Evolutionary conservation across 2,797 vertebrate species (phyloP).

Genomic region (Gallinago stenura): DNA sequence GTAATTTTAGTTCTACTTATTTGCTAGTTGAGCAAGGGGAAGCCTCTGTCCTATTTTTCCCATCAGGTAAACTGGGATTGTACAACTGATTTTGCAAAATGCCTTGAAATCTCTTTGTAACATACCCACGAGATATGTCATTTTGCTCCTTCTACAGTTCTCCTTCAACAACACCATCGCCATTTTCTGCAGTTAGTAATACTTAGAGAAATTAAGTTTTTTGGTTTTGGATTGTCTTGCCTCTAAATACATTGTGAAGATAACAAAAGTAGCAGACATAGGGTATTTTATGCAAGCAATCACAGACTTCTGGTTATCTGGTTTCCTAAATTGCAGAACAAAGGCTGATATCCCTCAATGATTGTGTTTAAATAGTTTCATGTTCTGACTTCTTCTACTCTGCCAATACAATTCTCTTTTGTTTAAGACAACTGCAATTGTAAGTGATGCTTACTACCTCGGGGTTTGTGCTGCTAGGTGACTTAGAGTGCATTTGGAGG

Average conservation of each 20-base stretch:
- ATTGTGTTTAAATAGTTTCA: background rate
- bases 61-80: background rate
- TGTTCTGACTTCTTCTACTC: background rate
- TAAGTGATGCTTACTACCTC: background rate
- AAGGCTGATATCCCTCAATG: background rate
- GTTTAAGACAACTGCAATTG: background rate
- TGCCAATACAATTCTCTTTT: slow-evolving; percentile 29
- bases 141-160: background rate
- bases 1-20: background rate
- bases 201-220: background rate
- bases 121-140: accelerated
- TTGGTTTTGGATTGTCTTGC: background rate
- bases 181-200: background rate
- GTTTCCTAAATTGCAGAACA: background rate
- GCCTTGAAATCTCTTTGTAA: background rate
- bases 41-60: background rate
- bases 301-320: background rate
- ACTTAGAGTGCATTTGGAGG: background rate
- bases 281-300: background rate
- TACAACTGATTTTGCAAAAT: background rate
- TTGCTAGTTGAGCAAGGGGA: background rate
- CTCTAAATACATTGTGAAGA: background rate
- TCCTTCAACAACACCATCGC: background rate
- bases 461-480: background rate
- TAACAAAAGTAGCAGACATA: background rate